Evolutionary conservation across 2,888 invertebrate species (phyloP).

Genomic region (Tetragonula carbonaria): DNA sequence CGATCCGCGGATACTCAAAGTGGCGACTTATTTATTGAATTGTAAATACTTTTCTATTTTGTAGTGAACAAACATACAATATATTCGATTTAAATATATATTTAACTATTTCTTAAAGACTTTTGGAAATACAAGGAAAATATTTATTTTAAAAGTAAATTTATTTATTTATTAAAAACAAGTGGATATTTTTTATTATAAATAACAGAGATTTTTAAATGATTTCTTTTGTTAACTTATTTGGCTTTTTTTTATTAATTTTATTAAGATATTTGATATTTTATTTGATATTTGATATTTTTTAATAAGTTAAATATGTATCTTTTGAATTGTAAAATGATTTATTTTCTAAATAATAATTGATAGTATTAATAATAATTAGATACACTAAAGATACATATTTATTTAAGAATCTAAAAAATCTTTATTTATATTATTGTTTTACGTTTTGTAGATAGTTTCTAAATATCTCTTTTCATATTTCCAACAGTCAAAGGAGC

Average conservation of each 20-base stretch:
- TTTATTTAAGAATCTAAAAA: neutral
- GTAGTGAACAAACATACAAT: constrained; percentile 70
- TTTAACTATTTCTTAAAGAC: constrained; percentile 9
- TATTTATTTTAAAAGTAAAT: constrained; percentile 1
- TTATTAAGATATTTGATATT: neutral
- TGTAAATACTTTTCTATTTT: constrained; percentile 83
- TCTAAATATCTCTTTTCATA: constrained; percentile 3
- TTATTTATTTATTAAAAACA: neutral
- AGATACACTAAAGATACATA: neutral
- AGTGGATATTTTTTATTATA: neutral
- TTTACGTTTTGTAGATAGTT: neutral
- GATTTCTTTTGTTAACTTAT: constrained; percentile 1
- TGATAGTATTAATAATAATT: neutral
- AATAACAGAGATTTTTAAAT: neutral
- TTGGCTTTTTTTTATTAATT: constrained; percentile 7
- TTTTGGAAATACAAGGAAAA: constrained; percentile 11
- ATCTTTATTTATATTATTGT: neutral
- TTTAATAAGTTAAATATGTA: neutral
- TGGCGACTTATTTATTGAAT: constrained; percentile 80
- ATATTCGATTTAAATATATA: constrained; percentile 31
- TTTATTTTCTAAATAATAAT: neutral
- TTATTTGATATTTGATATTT: neutral
- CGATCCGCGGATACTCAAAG: constrained; percentile 67
- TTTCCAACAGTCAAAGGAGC: neutral
- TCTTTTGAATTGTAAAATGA: neutral